These are phyloP conservation scores for Meghimatium bilineatum DNA, from an alignment of 2,888 invertebrate genomes.

Conservation along the genomic window DNA sequence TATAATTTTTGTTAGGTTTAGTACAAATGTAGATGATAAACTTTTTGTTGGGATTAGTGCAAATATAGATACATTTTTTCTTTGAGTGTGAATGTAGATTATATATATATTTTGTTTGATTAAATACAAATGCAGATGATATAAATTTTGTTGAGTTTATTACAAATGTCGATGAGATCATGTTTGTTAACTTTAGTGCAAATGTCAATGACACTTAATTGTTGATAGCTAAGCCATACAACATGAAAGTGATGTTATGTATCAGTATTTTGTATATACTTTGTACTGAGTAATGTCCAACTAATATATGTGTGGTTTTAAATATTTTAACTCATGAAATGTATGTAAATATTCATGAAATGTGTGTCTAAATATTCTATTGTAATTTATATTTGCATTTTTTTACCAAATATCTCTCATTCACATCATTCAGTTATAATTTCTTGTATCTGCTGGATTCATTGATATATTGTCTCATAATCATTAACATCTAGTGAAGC, in stretches of 20 bases:
- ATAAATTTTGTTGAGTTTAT: too few relatives aligned
- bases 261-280: conserved; percentile 30
- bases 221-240: conserved; percentile 8
- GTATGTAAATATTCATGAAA: neutral
- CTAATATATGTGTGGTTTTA: neutral
- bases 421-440: conserved; percentile 3
- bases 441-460: neutral
- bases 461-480: neutral
- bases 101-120: too few relatives aligned
- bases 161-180: too few relatives aligned
- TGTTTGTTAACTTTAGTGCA: neutral
- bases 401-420: neutral
- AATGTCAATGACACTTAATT: neutral
- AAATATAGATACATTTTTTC: too few relatives aligned
- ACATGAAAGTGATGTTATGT: conserved; percentile 24
- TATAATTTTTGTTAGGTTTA: too few relatives aligned
- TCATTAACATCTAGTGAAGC: neutral
- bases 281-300: conserved; percentile 8
- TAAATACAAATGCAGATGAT: too few relatives aligned
- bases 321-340: neutral
- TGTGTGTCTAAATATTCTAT: neutral
- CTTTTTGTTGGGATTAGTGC: too few relatives aligned
- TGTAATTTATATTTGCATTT: neutral
- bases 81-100: too few relatives aligned
- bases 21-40: too few relatives aligned